Percentiles rank a stretch among this genome's conserved stretches.
Evolutionary conservation across 2,113 vertebrate genomes (phyloP).

Genomic region (Condylura cristata): DNA sequence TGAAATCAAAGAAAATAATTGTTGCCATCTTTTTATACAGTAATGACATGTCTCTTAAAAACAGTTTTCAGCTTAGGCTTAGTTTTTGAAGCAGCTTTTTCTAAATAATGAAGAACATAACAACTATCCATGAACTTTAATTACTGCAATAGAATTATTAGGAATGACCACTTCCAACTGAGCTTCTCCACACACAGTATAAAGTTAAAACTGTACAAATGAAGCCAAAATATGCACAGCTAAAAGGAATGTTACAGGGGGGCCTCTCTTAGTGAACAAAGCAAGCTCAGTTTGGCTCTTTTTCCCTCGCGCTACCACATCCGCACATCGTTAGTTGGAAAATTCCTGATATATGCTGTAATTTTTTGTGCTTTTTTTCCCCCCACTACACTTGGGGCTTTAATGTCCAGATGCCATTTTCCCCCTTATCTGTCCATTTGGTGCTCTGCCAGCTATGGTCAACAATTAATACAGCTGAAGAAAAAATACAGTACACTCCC

Average conservation of each 20-base stretch:
- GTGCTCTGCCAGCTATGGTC: constrained; percentile 88
- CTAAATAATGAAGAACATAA: constrained; percentile 19
- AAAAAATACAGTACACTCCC: constrained; percentile 87
- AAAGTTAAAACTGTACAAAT: constrained; percentile 94
- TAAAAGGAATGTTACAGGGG: constrained; percentile 98
- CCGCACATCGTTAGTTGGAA: constrained; percentile 99
- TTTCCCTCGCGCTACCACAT: constrained; percentile 98
- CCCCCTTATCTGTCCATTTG: constrained; percentile 89
- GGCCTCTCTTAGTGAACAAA: constrained; percentile 98
- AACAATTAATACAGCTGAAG: constrained; percentile 91
- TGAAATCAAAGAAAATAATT: constrained; percentile 64
- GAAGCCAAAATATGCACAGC: constrained; percentile 98
- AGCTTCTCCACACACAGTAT: constrained; percentile 92
- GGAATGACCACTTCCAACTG: constrained; percentile 85
- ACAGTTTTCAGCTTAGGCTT: neutral
- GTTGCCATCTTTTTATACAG: constrained; percentile 48
- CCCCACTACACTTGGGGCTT: constrained; percentile 91
- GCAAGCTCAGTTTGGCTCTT: constrained; percentile 99
- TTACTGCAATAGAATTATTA: constrained; percentile 82
- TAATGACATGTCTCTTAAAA: constrained; percentile 49
- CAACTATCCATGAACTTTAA: constrained; percentile 61
- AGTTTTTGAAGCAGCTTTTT: constrained; percentile 52
- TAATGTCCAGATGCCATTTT: constrained; percentile 95
- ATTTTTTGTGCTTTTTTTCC: constrained; percentile 91
- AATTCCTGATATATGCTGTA: constrained; percentile 99